Conservation (phyloP, 2,113 vertebrate genomes). For the Silurus asotus region DNA sequence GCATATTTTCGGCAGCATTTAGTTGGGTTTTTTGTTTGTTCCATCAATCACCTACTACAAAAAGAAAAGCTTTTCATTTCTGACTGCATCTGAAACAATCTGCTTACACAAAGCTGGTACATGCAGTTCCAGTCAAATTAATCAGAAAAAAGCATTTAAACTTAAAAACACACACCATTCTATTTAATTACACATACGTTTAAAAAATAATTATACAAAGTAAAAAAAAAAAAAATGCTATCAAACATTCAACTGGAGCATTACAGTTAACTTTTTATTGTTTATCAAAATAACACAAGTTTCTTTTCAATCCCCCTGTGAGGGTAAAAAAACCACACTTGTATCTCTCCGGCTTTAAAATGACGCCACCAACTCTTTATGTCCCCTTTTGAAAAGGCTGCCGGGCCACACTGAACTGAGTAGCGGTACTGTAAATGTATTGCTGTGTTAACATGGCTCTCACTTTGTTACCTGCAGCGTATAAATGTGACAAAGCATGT, state of each 20-base stretch:
- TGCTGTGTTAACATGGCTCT: conserved; percentile 99
- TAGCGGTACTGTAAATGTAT: conserved; percentile 98
- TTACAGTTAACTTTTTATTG: conserved; percentile 27
- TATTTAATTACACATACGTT: conserved; percentile 34
- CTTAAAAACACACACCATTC: conserved; percentile 39
- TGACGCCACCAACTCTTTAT: conserved; percentile 86
- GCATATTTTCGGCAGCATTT: neutral
- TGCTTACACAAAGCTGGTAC: conserved; percentile 51
- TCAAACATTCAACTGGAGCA: conserved; percentile 29
- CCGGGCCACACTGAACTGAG: conserved; percentile 87
- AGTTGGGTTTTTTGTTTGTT: neutral
- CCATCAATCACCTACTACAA: neutral
- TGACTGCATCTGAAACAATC: conserved; percentile 56
- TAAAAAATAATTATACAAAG: conserved; percentile 49
- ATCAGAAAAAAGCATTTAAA: conserved; percentile 33
- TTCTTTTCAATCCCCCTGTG: conserved; percentile 50
- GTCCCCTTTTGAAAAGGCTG: conserved; percentile 98
- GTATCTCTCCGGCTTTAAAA: conserved; percentile 55
- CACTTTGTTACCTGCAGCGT: conserved; percentile 99
- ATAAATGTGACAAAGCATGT: conserved; percentile 99
- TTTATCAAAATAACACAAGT: conserved; percentile 29
- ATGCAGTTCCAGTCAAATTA: conserved; percentile 45
- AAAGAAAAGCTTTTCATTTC: neutral
- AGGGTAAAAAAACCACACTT: conserved; percentile 56
- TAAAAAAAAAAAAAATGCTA: conserved; percentile 28